Base-by-base conservation (phyloP, 2,888 invertebrate species). In the Ptycholaimellus sp. region DNA sequence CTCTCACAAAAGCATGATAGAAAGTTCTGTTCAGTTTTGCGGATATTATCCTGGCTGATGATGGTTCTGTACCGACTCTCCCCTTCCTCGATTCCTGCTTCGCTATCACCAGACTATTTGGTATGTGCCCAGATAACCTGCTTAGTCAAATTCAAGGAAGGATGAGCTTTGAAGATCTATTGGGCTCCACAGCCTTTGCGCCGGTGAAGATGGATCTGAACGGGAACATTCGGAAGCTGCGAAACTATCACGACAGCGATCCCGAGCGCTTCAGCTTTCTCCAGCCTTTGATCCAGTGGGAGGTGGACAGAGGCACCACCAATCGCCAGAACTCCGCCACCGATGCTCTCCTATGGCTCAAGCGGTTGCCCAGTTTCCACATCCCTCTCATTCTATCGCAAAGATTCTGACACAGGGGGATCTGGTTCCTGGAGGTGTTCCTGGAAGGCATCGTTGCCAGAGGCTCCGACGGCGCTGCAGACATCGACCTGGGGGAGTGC, bases 151-250 rank as follows among this genome's bases (percentile, higher is more conserved):
- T 23, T 13, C 5, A 33, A 3, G 4, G 11, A 16, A 13, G 7
- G 27, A 4, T 18, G 25, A 54, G 53, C 18, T 38, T 51, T 51
- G 18, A 52, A 59, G 60, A 59, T 46, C 55, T 56, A 45, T 45
- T 60, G 19, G 57, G 54, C 41, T 45, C 57, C 28, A 57, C 59
- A 33, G 58, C 60, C 25, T 61, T 61, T 51, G 52, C 56, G 28
- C 59, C 60, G 6, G 56, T 60, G 5, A 59, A 58, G 45, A 51
- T 59, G 49, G 60, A 60, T 44, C 53, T 60, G 35, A 48, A 53
- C 33, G 59, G 59, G 22, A 60, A 60, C 46, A 56, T 59, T 11
- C 46, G 60, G 61, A 61, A 61, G 56, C 50, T 61, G 9, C 44
- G 51, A 25, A 54, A 56, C 31, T 59, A 60, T 42, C 56, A 55